phyloP scores from a whole-genome alignment of 2,888 invertebrate species.

The Leistus spinibarbis region DNA sequence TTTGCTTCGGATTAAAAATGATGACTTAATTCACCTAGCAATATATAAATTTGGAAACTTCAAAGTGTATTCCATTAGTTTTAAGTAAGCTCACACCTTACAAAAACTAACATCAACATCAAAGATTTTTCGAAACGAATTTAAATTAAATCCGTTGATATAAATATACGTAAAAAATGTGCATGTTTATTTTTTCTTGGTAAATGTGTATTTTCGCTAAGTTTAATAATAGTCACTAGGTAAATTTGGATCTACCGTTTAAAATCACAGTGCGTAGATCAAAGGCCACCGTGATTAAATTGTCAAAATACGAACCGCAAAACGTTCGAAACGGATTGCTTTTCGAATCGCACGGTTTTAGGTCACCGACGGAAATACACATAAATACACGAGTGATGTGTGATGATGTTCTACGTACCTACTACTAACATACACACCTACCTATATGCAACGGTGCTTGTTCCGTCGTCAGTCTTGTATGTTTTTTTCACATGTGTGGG shows the following conservation, averaged over 20 bases:
- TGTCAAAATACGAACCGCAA: slow-evolving; percentile 32
- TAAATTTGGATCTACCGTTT: slow-evolving; percentile 3
- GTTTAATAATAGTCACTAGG: slow-evolving; percentile 19
- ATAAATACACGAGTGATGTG: not conserved
- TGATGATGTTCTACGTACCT: not conserved
- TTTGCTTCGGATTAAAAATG: no score
- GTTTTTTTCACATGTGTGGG: not conserved
- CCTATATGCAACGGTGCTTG: not conserved
- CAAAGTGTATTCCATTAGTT: slow-evolving; percentile 13
- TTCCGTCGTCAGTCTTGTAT: slow-evolving; percentile 2
- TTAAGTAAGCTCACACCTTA: slow-evolving; percentile 20
- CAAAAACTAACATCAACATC: slow-evolving; percentile 27
- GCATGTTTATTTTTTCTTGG: slow-evolving; percentile 3
- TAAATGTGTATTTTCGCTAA: slow-evolving; percentile 16
- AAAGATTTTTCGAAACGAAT: slow-evolving; percentile 16
- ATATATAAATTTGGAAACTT: no score
- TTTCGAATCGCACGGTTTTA: slow-evolving; percentile 1
- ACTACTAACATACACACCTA: no score
- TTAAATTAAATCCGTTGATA: slow-evolving; percentile 6
- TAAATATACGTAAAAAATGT: not conserved
- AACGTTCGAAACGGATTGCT: slow-evolving; percentile 1
- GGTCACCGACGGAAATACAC: slow-evolving; percentile 22
- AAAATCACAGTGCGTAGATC: not conserved
- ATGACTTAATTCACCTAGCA: no score
- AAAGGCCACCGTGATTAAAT: slow-evolving; percentile 22